Conservation (phyloP, 2,797 vertebrate species). For the Anas bernieri region DNA sequence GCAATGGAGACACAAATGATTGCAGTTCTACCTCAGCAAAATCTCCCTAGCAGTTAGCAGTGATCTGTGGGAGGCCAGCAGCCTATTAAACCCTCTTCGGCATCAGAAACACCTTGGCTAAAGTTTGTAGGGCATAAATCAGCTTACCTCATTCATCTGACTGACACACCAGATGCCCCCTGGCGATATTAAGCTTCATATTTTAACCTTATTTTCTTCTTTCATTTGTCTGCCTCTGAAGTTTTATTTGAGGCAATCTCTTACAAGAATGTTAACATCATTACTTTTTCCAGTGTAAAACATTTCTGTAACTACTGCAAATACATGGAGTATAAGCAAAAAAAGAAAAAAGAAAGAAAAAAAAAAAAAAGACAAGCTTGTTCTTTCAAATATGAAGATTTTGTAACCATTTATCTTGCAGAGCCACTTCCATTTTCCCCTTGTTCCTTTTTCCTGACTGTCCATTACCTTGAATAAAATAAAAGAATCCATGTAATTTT, state of each 20-base stretch:
- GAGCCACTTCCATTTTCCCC: slow-evolving; percentile 55
- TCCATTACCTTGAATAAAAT: slow-evolving; percentile 73
- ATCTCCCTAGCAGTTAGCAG: slow-evolving; percentile 15
- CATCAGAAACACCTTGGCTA: slow-evolving; percentile 64
- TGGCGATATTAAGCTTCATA: slow-evolving; percentile 64
- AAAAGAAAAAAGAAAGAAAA: not conserved
- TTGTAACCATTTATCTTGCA: slow-evolving; percentile 63
- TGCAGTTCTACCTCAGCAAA: slow-evolving; percentile 45
- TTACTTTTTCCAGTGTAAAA: slow-evolving; percentile 61
- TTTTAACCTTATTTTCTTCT: slow-evolving; percentile 69
- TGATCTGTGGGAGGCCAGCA: slow-evolving; percentile 54
- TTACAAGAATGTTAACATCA: slow-evolving; percentile 68
- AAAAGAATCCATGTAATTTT: slow-evolving; percentile 74
- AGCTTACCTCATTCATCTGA: slow-evolving; percentile 64
- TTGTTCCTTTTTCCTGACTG: slow-evolving; percentile 43
- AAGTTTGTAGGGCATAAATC: slow-evolving; percentile 68
- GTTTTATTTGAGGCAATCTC: slow-evolving; percentile 72
- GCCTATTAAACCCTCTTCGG: slow-evolving; percentile 45
- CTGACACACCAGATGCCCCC: slow-evolving; percentile 70
- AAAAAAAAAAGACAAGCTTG: not conserved
- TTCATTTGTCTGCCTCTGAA: slow-evolving; percentile 68
- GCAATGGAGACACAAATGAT: not conserved
- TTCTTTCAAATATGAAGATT: slow-evolving; percentile 48
- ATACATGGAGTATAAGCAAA: slow-evolving; percentile 34
- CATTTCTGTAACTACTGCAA: slow-evolving; percentile 45